Evolutionary conservation across 2,888 invertebrate genomes (phyloP).

Genomic region (Theristus sp.): DNA sequence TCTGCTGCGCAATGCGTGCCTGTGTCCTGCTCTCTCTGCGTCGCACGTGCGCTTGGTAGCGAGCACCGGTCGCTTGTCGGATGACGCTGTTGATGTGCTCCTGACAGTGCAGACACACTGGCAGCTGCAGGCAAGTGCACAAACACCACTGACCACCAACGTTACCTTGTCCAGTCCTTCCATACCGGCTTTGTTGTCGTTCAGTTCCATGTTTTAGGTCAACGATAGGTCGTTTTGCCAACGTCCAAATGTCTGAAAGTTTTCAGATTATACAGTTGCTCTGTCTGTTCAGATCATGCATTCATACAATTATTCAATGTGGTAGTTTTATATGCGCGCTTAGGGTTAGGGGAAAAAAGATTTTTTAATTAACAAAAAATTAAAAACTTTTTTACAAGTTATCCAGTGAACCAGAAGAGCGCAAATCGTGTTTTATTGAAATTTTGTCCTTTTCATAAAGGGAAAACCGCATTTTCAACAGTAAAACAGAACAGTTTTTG

Average conservation of each 20-base stretch:
- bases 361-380: neutral
- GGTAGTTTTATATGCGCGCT: neutral
- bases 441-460: no score
- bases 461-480: no score
- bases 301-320: no score
- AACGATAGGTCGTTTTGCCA: no score
- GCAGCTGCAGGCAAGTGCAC: neutral
- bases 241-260: no score
- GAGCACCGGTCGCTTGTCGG: conserved; percentile 35
- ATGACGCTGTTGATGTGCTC: conserved; percentile 26
- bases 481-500: no score
- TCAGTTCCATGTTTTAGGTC: neutral
- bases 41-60: conserved; percentile 38
- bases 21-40: conserved; percentile 36
- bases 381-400: no score
- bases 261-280: no score
- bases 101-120: neutral
- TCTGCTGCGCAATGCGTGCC: conserved; percentile 31
- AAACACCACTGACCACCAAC: conserved; percentile 15
- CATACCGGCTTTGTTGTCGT: conserved; percentile 31
- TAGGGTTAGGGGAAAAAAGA: neutral
- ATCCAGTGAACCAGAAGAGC: no score
- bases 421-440: no score
- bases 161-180: conserved; percentile 33
- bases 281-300: no score